A percentile compares a stretch with the other conserved stretches of the same genome.
These are phyloP conservation scores for Enteromius trimaculatus DNA, from an alignment of 2,797 vertebrate species.

Conservation along the genomic window DNA sequence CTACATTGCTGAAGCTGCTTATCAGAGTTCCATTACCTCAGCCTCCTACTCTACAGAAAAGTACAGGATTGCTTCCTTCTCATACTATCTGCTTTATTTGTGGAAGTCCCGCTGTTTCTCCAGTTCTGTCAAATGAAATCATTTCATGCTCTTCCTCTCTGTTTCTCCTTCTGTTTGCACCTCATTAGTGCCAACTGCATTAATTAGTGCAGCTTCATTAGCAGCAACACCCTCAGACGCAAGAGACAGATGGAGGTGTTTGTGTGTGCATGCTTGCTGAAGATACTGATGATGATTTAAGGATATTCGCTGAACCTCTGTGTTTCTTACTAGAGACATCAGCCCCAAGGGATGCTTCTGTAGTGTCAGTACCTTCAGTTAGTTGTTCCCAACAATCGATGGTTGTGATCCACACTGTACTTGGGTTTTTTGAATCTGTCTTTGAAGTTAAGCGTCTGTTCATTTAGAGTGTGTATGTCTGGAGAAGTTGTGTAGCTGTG, in stretches of 20 bases:
- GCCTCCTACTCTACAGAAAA: neutral
- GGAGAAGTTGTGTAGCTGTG: neutral
- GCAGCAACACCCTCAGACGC: constrained; percentile 44
- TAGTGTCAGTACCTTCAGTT: neutral
- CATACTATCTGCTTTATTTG: neutral
- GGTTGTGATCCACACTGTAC: neutral
- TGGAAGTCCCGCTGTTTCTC: neutral
- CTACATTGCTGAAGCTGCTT: neutral
- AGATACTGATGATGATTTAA: constrained; percentile 17
- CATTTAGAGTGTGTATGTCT: neutral
- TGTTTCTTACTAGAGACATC: neutral
- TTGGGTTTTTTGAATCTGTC: neutral
- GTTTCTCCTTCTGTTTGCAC: constrained; percentile 37
- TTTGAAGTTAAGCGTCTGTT: constrained; percentile 7
- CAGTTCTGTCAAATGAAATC: neutral
- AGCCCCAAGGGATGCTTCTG: neutral
- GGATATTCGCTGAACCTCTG: neutral
- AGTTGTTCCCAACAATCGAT: neutral
- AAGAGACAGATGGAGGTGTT: constrained; percentile 35
- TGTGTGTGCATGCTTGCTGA: neutral
- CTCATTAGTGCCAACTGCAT: constrained; percentile 70
- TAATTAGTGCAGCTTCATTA: constrained; percentile 70
- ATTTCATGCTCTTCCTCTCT: constrained; percentile 11
- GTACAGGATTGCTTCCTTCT: constrained; percentile 6
- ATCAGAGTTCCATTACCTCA: neutral